Percentiles rank a stretch among this genome's conserved stretches.
These are phyloP conservation scores for Perca fluviatilis DNA, from an alignment of 2,113 vertebrate species.

Conservation along the genomic window DNA sequence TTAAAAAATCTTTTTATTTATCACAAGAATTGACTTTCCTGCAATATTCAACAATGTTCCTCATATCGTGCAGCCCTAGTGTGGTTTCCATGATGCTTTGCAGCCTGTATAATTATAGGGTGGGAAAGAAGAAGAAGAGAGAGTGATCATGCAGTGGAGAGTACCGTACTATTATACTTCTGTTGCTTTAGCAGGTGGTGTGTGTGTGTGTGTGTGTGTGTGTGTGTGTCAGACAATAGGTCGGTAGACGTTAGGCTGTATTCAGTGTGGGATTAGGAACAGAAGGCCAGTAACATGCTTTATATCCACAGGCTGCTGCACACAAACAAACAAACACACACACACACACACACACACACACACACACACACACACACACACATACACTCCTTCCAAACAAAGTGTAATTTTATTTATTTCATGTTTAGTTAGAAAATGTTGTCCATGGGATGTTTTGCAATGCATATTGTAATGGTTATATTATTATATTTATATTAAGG, in stretches of 20 bases:
- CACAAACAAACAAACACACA: conserved; percentile 15
- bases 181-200: conserved; percentile 49
- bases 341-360: not conserved
- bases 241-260: conserved; percentile 30
- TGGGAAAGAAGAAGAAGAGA: conserved; percentile 37
- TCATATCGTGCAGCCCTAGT: no score
- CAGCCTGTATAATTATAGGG: conserved; percentile 48
- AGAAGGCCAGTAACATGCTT: conserved; percentile 49
- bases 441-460: not conserved
- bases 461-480: not conserved
- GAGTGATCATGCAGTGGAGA: conserved; percentile 49
- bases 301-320: conserved; percentile 56
- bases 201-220: conserved; percentile 2
- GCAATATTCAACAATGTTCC: no score
- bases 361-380: conserved; percentile 9
- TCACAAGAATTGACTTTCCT: no score
- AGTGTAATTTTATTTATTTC: not conserved
- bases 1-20: no score
- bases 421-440: not conserved
- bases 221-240: conserved; percentile 41
- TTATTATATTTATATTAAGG: not conserved
- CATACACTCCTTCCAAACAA: not conserved
- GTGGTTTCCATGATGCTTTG: conserved; percentile 37
- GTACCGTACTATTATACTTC: conserved; percentile 51
- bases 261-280: conserved; percentile 49